Evolutionary conservation across 2,113 vertebrate species (phyloP).

Genomic region (Otocyon megalotis): DNA sequence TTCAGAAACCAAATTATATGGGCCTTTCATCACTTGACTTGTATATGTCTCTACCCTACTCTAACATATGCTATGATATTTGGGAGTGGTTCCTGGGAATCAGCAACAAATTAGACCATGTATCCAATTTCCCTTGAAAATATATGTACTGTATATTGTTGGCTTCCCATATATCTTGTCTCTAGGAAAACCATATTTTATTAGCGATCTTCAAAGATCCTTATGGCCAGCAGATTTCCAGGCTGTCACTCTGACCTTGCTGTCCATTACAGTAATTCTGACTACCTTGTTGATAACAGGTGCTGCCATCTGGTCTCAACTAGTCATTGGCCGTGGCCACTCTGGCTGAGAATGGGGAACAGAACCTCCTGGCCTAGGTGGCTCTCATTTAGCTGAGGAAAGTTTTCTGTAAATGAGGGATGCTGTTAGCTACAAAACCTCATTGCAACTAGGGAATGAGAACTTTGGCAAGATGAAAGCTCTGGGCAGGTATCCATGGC

Average conservation of each 20-base stretch:
- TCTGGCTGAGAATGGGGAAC: too few species aligned
- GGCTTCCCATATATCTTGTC: not conserved
- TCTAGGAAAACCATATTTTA: not conserved
- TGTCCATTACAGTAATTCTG: not conserved
- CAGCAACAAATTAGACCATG: not conserved
- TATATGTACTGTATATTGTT: not conserved
- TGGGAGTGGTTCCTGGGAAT: not conserved
- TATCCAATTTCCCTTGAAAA: not conserved
- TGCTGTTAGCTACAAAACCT: not conserved
- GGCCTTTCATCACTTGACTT: not conserved
- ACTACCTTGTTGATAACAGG: not conserved
- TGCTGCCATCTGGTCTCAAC: not conserved
- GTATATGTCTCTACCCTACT: not conserved
- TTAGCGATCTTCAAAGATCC: not conserved
- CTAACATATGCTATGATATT: not conserved
- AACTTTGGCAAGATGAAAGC: not conserved
- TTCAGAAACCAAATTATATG: not conserved
- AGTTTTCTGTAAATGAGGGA: not conserved
- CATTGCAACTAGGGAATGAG: not conserved
- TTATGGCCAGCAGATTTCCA: too few species aligned
- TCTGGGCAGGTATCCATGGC: accelerated
- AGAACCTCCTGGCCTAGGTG: not conserved
- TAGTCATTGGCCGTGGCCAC: not conserved
- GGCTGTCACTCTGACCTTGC: not conserved
- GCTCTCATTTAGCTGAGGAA: not conserved